Evolutionary conservation across 2,113 vertebrate genomes (phyloP).

Genomic region (Paralichthys olivaceus): DNA sequence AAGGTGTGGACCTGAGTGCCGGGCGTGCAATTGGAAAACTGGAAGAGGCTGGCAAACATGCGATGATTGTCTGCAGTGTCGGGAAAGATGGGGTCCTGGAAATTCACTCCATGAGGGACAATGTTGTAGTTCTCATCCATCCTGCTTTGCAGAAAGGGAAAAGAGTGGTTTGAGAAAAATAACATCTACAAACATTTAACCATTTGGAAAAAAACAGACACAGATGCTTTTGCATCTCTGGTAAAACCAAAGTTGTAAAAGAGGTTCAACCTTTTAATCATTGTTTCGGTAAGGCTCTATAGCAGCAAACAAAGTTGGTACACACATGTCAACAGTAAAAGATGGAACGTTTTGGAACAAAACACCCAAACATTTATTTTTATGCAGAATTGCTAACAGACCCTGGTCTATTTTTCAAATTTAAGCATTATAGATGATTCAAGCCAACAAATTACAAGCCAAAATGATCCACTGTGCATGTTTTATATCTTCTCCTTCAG

Average conservation of each 20-base stretch:
- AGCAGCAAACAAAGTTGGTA: neutral
- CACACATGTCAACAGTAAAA: neutral
- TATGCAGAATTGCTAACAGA: slow-evolving; percentile 23
- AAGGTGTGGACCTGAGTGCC: slow-evolving; percentile 84
- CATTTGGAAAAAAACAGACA: neutral
- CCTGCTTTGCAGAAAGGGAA: slow-evolving; percentile 63
- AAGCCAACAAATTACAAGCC: slow-evolving; percentile 49
- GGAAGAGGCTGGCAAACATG: slow-evolving; percentile 86
- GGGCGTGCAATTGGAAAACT: slow-evolving; percentile 86
- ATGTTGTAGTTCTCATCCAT: slow-evolving; percentile 89
- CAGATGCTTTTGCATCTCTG: neutral
- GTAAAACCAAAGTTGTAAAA: neutral
- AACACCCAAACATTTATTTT: neutral
- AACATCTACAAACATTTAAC: neutral
- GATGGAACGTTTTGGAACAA: neutral
- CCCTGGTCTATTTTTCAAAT: slow-evolving; percentile 37
- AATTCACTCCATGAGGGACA: slow-evolving; percentile 87
- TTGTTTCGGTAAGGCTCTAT: neutral
- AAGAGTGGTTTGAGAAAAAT: neutral
- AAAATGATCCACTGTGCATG: slow-evolving; percentile 45
- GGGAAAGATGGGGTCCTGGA: slow-evolving; percentile 87
- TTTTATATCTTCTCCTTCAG: slow-evolving; percentile 51
- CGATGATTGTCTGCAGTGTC: slow-evolving; percentile 85
- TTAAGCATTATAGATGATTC: slow-evolving; percentile 33
- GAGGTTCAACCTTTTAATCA: neutral